Evolutionary conservation across 2,888 invertebrate species (phyloP).

Genomic region (Artemia sinica): DNA sequence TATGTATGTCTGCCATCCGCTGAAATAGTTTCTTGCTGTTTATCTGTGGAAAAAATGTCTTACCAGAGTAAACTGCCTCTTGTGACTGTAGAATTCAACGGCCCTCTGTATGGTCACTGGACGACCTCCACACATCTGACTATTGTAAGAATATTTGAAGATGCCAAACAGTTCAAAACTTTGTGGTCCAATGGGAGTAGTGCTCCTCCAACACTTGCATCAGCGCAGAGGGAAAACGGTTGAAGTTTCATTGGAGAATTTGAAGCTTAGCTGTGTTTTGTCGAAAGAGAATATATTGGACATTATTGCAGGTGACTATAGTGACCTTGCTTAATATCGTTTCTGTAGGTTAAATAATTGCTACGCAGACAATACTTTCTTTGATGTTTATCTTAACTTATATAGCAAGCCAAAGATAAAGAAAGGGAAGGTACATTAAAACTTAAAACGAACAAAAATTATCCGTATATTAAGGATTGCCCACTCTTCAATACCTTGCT

Average conservation of each 20-base stretch:
- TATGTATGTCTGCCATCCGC: conserved; percentile 37
- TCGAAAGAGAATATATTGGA: neutral
- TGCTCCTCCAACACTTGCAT: neutral
- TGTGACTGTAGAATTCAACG: neutral
- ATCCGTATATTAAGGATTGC: too few relatives aligned
- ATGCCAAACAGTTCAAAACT: neutral
- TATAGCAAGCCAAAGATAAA: too few relatives aligned
- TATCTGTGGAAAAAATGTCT: neutral
- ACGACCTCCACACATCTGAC: neutral
- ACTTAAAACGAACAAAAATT: too few relatives aligned
- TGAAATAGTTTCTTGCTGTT: conserved; percentile 33
- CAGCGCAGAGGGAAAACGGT: neutral
- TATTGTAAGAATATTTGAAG: neutral
- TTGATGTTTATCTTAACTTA: too few relatives aligned
- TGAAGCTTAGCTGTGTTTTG: neutral
- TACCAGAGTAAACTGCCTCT: neutral
- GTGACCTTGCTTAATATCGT: too few relatives aligned
- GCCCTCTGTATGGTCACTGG: neutral
- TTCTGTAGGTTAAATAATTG: too few relatives aligned
- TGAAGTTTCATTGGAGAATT: neutral
- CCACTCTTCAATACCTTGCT: too few relatives aligned
- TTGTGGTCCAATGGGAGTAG: conserved; percentile 7
- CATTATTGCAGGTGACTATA: neutral
- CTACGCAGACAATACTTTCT: too few relatives aligned
- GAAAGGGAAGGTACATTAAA: too few relatives aligned